Evolutionary conservation across 2,888 invertebrate species (phyloP).

Genomic region (Sarcophaga variegata): DNA sequence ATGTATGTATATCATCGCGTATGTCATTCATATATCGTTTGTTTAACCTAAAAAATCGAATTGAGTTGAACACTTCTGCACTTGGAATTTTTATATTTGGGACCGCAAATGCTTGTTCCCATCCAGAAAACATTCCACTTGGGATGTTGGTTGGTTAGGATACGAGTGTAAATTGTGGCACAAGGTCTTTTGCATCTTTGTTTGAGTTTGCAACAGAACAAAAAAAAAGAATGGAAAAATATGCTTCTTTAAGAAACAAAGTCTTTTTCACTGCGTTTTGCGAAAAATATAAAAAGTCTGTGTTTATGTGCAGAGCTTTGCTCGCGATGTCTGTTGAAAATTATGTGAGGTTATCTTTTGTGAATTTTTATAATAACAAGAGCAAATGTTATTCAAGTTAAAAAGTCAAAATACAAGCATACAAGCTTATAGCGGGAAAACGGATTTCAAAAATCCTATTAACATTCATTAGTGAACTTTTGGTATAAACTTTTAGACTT

Average conservation of each 20-base stretch:
- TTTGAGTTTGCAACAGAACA: too few relatives aligned
- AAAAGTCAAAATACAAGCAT: constrained; percentile 21
- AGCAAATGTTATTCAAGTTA: constrained; percentile 45
- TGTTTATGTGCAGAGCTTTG: background rate
- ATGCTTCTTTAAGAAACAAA: too few relatives aligned
- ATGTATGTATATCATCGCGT: too few relatives aligned
- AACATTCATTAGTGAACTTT: constrained; percentile 11
- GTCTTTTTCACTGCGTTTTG: constrained; percentile 39
- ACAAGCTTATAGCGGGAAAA: background rate
- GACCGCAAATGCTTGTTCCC: constrained; percentile 9
- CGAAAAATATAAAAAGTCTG: constrained; percentile 4
- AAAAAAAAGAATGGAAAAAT: too few relatives aligned
- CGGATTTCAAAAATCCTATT: constrained; percentile 26
- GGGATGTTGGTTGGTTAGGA: constrained; percentile 1
- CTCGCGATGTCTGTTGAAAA: background rate
- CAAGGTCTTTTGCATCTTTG: constrained; percentile 38
- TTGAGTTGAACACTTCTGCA: background rate
- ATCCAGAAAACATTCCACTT: background rate
- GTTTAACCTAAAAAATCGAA: constrained; percentile 26
- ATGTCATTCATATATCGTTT: background rate
- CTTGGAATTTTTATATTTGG: constrained; percentile 25
- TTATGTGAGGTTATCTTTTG: constrained; percentile 43
- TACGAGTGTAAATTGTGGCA: constrained; percentile 17
- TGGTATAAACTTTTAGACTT: background rate
- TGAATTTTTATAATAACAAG: constrained; percentile 41